phyloP scores from a whole-genome alignment of 2,113 vertebrate genomes.

The Campylorhamphus procurvoides region DNA sequence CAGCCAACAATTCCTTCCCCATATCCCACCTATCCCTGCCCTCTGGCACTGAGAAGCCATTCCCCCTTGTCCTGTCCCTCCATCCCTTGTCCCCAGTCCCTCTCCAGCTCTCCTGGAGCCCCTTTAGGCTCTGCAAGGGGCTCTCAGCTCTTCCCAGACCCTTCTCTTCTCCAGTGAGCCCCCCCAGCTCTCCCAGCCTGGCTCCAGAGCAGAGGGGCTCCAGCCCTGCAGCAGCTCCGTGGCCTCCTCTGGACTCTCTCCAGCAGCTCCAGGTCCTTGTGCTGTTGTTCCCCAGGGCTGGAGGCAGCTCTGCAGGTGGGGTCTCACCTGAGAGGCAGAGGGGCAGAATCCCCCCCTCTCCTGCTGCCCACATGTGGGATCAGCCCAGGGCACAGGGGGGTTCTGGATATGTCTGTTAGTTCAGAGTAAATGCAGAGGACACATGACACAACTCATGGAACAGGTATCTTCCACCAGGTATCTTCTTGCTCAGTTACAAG shows the following conservation, averaged over 20 bases:
- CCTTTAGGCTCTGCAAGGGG: no score
- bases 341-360: neutral
- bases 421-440: neutral
- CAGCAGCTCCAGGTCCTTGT: neutral
- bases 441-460: neutral
- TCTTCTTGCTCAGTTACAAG: neutral
- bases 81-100: neutral
- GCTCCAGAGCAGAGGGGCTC: neutral
- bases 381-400: neutral
- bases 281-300: neutral
- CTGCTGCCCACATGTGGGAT: neutral
- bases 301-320: neutral
- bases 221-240: neutral
- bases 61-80: neutral
- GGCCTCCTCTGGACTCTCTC: neutral
- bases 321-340: neutral
- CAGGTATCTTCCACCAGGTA: neutral
- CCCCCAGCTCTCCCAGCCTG: neutral
- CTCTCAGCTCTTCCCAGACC: no score
- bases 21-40: fast-evolving
- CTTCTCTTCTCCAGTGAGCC: neutral
- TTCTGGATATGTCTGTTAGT: neutral
- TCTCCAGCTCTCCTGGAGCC: neutral
- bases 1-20: neutral
- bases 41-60: neutral